These are phyloP conservation scores for Apodemia zela DNA, from an alignment of 2,888 invertebrate genomes.

Conservation along the genomic window DNA sequence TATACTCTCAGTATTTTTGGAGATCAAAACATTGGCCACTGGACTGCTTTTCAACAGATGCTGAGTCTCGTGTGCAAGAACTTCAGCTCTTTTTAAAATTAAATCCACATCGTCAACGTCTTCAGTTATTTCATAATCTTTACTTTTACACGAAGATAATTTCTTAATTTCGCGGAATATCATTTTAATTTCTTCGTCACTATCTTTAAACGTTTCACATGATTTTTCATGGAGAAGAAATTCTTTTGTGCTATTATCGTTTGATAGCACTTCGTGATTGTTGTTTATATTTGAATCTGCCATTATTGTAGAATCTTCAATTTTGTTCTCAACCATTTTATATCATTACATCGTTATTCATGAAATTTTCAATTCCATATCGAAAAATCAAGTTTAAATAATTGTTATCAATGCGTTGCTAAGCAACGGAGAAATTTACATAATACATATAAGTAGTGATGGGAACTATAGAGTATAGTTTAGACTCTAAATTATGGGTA, in stretches of 20 bases:
- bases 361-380: not conserved
- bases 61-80: constrained; percentile 62
- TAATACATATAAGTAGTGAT: too few species aligned
- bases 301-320: constrained; percentile 37
- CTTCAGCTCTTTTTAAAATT: constrained; percentile 68
- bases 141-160: constrained; percentile 54
- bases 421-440: constrained; percentile 7
- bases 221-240: constrained; percentile 64
- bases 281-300: constrained; percentile 39
- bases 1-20: constrained; percentile 40
- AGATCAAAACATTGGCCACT: constrained; percentile 34
- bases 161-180: constrained; percentile 86
- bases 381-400: not conserved
- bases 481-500: too few species aligned
- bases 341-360: too few species aligned
- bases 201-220: constrained; percentile 64
- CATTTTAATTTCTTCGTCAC: constrained; percentile 83
- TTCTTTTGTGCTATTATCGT: constrained; percentile 68
- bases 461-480: too few species aligned
- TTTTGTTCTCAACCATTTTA: not conserved
- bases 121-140: constrained; percentile 48
- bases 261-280: constrained; percentile 47
- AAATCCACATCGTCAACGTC: constrained; percentile 66
- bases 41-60: constrained; percentile 60
- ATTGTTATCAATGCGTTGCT: constrained; percentile 17